Conservation (phyloP, 2,888 invertebrate genomes). For the Blera fallax region DNA sequence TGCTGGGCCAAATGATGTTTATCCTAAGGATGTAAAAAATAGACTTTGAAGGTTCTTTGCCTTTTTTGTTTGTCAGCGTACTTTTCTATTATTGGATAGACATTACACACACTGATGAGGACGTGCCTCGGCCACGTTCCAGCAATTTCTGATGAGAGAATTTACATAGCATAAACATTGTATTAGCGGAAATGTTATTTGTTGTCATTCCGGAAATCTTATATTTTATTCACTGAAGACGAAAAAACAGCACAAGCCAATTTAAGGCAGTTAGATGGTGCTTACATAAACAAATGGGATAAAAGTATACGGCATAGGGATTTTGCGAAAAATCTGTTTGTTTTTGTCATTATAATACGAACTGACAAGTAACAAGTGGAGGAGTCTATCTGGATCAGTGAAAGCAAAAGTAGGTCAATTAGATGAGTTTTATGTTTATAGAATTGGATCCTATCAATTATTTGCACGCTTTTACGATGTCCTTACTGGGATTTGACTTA, state of each 20-base stretch:
- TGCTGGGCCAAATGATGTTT: slow-evolving; percentile 20
- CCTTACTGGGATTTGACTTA: background rate
- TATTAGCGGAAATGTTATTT: slow-evolving; percentile 36
- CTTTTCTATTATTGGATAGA: slow-evolving; percentile 11
- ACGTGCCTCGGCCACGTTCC: slow-evolving; percentile 20
- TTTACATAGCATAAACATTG: slow-evolving; percentile 23
- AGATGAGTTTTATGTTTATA: slow-evolving; percentile 25
- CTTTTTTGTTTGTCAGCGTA: background rate
- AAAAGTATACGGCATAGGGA: background rate
- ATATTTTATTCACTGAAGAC: slow-evolving; percentile 24
- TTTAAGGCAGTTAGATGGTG: slow-evolving; percentile 28
- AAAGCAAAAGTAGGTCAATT: slow-evolving; percentile 28
- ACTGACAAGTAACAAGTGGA: slow-evolving; percentile 40
- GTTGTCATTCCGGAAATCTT: slow-evolving; percentile 21
- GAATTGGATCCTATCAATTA: slow-evolving; percentile 16
- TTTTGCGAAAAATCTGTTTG: slow-evolving; percentile 17
- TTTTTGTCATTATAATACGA: slow-evolving; percentile 12
- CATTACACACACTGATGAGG: slow-evolving; percentile 22
- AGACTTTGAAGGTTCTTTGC: slow-evolving; percentile 19
- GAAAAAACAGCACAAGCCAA: slow-evolving; percentile 28
- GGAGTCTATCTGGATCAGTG: slow-evolving; percentile 21
- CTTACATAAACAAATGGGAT: slow-evolving; percentile 19
- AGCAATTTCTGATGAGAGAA: slow-evolving; percentile 10
- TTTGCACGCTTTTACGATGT: slow-evolving; percentile 15
- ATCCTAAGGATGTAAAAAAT: slow-evolving; percentile 26